phyloP scores from a whole-genome alignment of 92 coral and sea anemone species.

The Epizoanthus ramosus region DNA sequence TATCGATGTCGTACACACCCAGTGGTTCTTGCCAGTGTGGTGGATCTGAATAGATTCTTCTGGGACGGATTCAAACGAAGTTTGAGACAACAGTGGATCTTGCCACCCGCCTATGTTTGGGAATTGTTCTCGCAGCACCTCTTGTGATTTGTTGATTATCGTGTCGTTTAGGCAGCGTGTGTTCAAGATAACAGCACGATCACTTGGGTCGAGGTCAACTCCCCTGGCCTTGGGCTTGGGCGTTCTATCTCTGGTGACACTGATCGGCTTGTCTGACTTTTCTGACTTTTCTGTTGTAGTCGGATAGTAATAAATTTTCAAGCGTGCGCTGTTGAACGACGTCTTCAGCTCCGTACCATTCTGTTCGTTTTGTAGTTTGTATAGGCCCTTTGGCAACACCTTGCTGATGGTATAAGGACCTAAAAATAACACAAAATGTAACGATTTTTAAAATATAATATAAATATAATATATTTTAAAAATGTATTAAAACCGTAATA shows the following conservation, averaged over 20 bases:
- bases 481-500: too few species aligned
- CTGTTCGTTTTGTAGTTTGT: conserved; percentile 10
- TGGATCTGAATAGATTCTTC: conserved; percentile 57
- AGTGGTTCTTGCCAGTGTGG: conserved; percentile 58
- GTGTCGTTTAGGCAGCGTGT: conserved; percentile 47
- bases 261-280: background rate
- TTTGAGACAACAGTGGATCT: conserved; percentile 58
- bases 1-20: conserved; percentile 62
- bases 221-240: too few species aligned
- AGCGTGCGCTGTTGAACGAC: too few species aligned
- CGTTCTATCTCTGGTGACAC: too few species aligned
- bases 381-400: conserved; percentile 46
- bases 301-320: too few species aligned
- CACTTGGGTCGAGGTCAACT: too few species aligned
- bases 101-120: conserved; percentile 50
- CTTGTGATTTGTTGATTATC: conserved; percentile 50
- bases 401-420: conserved; percentile 45
- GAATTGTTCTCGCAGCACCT: conserved; percentile 43
- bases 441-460: too few species aligned
- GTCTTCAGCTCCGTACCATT: too few species aligned
- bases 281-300: background rate
- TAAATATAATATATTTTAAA: too few species aligned
- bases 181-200: too few species aligned
- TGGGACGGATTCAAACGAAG: conserved; percentile 40
- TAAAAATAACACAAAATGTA: background rate